Conservation (phyloP, 2,888 invertebrate species). For the Myopa testacea region DNA sequence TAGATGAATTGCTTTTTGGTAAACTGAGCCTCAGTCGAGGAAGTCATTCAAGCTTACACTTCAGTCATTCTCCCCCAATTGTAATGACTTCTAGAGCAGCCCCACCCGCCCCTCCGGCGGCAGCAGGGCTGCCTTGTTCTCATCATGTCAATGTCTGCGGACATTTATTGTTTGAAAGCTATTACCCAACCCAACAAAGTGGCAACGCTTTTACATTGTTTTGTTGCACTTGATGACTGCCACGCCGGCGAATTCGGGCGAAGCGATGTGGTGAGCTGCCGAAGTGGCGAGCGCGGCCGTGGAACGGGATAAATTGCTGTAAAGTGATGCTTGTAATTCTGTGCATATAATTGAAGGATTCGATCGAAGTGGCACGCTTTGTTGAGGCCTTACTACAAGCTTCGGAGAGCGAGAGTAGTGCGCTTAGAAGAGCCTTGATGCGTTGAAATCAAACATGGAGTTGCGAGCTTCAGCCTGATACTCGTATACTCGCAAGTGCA, state of each 20-base stretch:
- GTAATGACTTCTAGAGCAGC: slow-evolving; percentile 29
- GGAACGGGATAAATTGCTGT: slow-evolving; percentile 2
- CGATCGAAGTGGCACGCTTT: slow-evolving; percentile 12
- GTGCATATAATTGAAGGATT: slow-evolving; percentile 20
- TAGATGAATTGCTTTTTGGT: slow-evolving; percentile 64
- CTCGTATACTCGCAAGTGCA: too few species aligned
- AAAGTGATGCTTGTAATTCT: slow-evolving; percentile 21
- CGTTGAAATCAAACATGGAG: too few species aligned
- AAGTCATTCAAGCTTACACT: slow-evolving; percentile 57
- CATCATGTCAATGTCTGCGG: slow-evolving; percentile 66
- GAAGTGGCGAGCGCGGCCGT: neutral
- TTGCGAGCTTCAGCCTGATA: too few species aligned
- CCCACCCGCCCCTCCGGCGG: neutral
- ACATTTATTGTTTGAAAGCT: slow-evolving; percentile 68
- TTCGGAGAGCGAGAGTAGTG: too few species aligned
- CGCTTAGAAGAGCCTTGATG: too few species aligned
- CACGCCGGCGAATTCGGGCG: neutral
- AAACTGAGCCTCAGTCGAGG: slow-evolving; percentile 41
- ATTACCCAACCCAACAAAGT: slow-evolving; percentile 56
- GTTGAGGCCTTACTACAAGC: neutral
- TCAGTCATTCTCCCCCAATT: slow-evolving; percentile 53
- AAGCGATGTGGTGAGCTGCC: neutral
- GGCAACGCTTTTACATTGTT: slow-evolving; percentile 27
- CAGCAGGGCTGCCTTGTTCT: slow-evolving; percentile 40
- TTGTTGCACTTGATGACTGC: slow-evolving; percentile 17